Base-by-base conservation (phyloP, 2,797 vertebrate species). In the Ambastaia sidthimunki region DNA sequence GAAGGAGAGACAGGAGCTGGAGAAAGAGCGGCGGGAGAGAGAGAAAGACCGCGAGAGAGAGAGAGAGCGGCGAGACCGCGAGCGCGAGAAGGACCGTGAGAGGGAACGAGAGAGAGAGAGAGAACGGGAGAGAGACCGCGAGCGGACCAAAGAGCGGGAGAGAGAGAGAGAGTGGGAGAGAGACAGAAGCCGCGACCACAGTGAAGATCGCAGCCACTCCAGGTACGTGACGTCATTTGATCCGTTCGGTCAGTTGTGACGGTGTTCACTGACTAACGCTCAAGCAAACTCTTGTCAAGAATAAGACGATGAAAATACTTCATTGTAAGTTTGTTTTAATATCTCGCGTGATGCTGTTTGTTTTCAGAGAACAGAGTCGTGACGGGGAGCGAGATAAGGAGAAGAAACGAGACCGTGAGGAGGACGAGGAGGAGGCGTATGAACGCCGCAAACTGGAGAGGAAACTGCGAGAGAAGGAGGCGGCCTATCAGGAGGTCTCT, bases 341-440 rank as follows among this genome's bases (percentile, higher is more conserved):
- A 0, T 2, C 12, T 47, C 11, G 18, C 23, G 28, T 28, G n/a
- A n/a, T n/a, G 2, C 47, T 54, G 23, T 60, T 2, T 34, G 52
- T 77, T 74, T 78, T 16, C 78, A 94, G 97, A 19, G 97, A 99
- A 41, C 88, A 94, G 81, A 97, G 97, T 75, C 88, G 96, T 1
- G 97, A 98, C 0, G 41, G 86, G 41, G 86, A 87, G 70, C 82
- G 96, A 71, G 86, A 87, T 77, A 86, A 96, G 85, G 97, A 99
- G 48, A 99, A 99, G 87, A 99, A 99, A 89, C 94, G 97, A 6
- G 98, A 99, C 78, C 89, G 95, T 63, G 95, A 97, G 79, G 98
- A 98, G 73, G 97, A 99, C 87, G 98, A 99, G 81, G 98, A 99
- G 89, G 98, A 99, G 83, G 94, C 96, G 0, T 98, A 99, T 0